Percentiles rank a stretch among this genome's conserved stretches.
Conservation (phyloP, 1,140 invertebrate genomes). For the Cyclargus thomasi region DNA sequence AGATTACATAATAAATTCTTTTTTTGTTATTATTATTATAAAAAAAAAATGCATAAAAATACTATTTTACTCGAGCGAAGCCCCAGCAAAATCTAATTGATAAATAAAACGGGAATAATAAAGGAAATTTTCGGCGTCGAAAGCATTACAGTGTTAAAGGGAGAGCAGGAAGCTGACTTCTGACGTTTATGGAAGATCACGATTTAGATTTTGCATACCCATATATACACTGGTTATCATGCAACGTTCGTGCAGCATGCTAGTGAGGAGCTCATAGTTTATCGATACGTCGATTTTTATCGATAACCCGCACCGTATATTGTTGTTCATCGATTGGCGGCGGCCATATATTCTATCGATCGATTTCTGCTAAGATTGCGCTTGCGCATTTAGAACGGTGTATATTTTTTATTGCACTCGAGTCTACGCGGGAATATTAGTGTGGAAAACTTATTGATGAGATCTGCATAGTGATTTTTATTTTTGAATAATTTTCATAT, state of each 20-base stretch:
- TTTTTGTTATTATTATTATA: too few species aligned
- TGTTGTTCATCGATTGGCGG: neutral
- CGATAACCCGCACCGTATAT: neutral
- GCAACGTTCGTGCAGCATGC: slow-evolving; percentile 11
- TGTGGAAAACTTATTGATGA: neutral
- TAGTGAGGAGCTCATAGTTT: neutral
- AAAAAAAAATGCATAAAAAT: too few species aligned
- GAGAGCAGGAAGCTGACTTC: slow-evolving; percentile 9
- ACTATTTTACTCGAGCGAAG: too few species aligned
- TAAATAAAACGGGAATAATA: too few species aligned
- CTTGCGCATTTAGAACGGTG: neutral
- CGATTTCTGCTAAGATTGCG: neutral
- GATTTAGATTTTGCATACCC: slow-evolving; percentile 12
- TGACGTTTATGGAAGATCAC: slow-evolving; percentile 14
- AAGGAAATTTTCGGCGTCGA: neutral
- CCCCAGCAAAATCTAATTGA: too few species aligned
- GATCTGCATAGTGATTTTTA: too few species aligned
- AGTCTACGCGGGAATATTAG: neutral
- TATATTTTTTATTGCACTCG: neutral
- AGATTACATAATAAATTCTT: too few species aligned
- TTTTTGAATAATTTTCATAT: too few species aligned
- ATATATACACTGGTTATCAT: slow-evolving; percentile 15
- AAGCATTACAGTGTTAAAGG: neutral
- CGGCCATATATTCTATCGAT: neutral
- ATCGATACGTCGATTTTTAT: neutral